Conservation (phyloP, 2,888 invertebrate genomes). For the Athalia cordata region DNA sequence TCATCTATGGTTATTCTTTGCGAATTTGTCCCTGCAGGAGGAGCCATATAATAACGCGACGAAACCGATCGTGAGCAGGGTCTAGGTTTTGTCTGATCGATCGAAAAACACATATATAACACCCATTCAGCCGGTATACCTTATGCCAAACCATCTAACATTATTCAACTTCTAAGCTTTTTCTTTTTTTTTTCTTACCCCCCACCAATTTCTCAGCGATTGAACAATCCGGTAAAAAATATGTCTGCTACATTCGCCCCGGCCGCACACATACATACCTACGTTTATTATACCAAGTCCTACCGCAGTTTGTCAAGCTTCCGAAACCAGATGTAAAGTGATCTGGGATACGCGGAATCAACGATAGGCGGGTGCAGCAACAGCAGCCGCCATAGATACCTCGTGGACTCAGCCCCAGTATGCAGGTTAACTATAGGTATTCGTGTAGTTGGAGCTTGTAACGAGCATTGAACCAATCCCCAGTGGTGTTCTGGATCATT, state of each 20-base stretch:
- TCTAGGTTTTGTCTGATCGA: slow-evolving; percentile 10
- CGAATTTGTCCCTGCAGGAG: slow-evolving; percentile 26
- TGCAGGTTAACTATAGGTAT: slow-evolving; percentile 72
- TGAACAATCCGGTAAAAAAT: too few species aligned
- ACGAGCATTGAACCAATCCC: slow-evolving; percentile 68
- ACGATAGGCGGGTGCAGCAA: too few species aligned
- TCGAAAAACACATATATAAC: background rate
- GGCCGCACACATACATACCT: too few species aligned
- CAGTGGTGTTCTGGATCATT: slow-evolving; percentile 73
- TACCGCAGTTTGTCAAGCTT: too few species aligned
- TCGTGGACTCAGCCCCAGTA: slow-evolving; percentile 50
- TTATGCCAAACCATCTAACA: background rate
- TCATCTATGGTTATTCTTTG: slow-evolving; percentile 24
- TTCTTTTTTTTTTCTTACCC: too few species aligned
- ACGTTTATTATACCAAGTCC: too few species aligned
- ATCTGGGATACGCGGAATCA: too few species aligned
- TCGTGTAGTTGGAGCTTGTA: slow-evolving; percentile 63
- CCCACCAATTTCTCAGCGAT: too few species aligned
- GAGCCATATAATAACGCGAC: background rate
- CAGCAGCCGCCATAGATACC: too few species aligned
- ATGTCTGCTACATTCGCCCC: too few species aligned
- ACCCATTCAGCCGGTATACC: background rate
- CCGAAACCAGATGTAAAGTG: too few species aligned
- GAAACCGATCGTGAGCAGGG: slow-evolving; percentile 3
- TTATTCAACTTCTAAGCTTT: too few species aligned